Evolutionary conservation across 2,113 vertebrate species (phyloP), one percentile per base, ranked within the genome.

Genomic region (Motacilla alba): DNA sequence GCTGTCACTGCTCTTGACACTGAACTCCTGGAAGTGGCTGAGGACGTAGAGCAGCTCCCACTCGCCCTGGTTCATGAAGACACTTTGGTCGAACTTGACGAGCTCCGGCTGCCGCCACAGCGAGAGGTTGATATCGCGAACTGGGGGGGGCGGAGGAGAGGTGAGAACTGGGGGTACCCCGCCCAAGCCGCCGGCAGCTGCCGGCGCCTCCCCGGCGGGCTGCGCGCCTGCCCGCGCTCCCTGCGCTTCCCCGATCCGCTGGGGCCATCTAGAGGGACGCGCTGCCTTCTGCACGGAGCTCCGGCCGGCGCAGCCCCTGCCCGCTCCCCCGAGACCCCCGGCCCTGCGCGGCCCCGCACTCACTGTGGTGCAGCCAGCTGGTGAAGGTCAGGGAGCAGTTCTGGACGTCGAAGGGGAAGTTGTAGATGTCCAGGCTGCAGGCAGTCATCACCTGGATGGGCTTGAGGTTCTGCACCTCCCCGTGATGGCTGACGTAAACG

Each of bases 21-120:
- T 98, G 98, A 99, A 99, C 96, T 98, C 98, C 85, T 97, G 98
- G 95, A 99, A 99, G 53, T 94, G 96, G 77, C 98, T 98, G 96
- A 99, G 98, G 17, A 99, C 96, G 2, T 98, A 98, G n/a, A 99
- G 98, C 46, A 99, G 97, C 97, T 99, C 99, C 99, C 99, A 99
- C 94, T 99, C 99, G 5, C 99, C 99, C 94, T 99, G 99, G 97
- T 99, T 99, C 99, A 99, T 99, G 98, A 99, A 99, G 92, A 99
- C 93, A 0, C 97, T 98, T 85, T 98, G 98, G 97, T 99, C 99
- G 4, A 98, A 97, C 92, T 98, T 98, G 87, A 99, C 98, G 83
- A 98, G 98, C 85, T 99, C 98, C 0, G 99, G 98, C 84, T 96
- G 98, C 77, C 99, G 98, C 98, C 98, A 99, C 96, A 99, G 96